phyloP scores from a whole-genome alignment of 1,140 invertebrate genomes.

The Drosophila suzukii region DNA sequence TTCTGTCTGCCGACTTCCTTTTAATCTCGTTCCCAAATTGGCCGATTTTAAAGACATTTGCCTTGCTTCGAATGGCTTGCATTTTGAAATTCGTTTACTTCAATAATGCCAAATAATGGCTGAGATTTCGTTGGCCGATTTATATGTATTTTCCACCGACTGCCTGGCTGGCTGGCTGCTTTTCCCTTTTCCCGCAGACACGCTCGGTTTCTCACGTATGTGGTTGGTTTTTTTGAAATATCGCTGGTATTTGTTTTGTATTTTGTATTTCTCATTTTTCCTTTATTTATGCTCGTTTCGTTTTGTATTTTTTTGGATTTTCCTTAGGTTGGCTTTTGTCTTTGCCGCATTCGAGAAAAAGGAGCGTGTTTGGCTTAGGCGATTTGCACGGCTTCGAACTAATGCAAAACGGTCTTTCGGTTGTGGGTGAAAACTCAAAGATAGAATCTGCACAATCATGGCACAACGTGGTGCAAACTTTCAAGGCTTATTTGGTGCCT shows the following conservation, averaged over 20 bases:
- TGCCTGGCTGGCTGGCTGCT: neutral
- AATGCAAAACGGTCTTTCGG: slow-evolving; percentile 3
- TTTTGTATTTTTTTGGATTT: neutral
- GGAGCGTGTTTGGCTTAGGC: slow-evolving; percentile 34
- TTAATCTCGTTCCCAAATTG: slow-evolving; percentile 54
- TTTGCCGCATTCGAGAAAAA: neutral
- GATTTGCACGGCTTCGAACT: slow-evolving; percentile 19
- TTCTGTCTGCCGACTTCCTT: slow-evolving; percentile 24
- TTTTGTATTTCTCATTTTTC: slow-evolving; percentile 29
- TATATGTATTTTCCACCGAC: slow-evolving; percentile 26
- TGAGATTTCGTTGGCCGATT: slow-evolving; percentile 66
- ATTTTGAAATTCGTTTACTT: slow-evolving; percentile 68
- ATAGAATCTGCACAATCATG: neutral
- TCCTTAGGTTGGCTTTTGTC: slow-evolving; percentile 8
- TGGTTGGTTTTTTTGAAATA: slow-evolving; percentile 23
- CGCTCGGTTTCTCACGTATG: slow-evolving; percentile 27
- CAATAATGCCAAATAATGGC: slow-evolving; percentile 74
- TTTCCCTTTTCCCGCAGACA: neutral
- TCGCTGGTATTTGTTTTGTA: slow-evolving; percentile 10
- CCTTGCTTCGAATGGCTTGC: slow-evolving; percentile 37
- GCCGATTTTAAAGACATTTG: slow-evolving; percentile 66
- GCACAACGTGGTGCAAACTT: neutral
- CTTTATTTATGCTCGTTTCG: slow-evolving; percentile 19
- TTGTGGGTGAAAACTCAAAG: slow-evolving; percentile 10
- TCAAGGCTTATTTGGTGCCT: neutral